phyloP scores from a whole-genome alignment of 2,113 vertebrate genomes.

The Lophochroa leadbeateri region DNA sequence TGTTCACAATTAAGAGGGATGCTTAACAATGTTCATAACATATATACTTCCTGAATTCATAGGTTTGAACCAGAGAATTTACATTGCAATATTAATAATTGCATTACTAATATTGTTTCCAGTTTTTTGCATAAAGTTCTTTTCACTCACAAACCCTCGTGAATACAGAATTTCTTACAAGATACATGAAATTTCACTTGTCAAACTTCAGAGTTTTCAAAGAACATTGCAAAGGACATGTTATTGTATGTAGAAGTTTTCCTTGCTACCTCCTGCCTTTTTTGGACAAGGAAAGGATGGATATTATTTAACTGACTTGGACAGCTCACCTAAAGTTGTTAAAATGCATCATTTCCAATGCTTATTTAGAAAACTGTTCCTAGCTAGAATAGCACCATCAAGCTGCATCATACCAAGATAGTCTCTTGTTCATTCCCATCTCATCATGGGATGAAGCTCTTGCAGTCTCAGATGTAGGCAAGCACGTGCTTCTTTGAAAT shows the following conservation, averaged over 20 bases:
- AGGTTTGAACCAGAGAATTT: background rate
- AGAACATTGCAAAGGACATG: background rate
- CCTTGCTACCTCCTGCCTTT: background rate
- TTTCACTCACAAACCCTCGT: background rate
- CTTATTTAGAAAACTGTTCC: background rate
- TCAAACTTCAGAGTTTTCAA: background rate
- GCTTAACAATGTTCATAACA: background rate
- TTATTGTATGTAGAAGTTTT: background rate
- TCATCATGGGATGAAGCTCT: background rate
- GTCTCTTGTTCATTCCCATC: background rate
- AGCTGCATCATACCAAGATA: background rate
- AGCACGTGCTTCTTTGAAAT: background rate
- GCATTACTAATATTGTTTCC: background rate
- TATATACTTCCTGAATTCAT: background rate
- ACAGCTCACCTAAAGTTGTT: background rate
- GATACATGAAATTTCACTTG: background rate
- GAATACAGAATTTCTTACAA: background rate
- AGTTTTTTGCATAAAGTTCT: background rate
- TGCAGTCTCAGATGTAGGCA: background rate
- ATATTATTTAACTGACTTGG: background rate
- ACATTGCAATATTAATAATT: background rate
- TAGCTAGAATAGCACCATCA: background rate
- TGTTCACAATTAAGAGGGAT: background rate
- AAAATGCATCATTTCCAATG: background rate
- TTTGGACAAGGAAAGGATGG: background rate